These are phyloP conservation scores for Tricholaema leucomelas DNA, from an alignment of 2,113 vertebrate species.

Conservation along the genomic window DNA sequence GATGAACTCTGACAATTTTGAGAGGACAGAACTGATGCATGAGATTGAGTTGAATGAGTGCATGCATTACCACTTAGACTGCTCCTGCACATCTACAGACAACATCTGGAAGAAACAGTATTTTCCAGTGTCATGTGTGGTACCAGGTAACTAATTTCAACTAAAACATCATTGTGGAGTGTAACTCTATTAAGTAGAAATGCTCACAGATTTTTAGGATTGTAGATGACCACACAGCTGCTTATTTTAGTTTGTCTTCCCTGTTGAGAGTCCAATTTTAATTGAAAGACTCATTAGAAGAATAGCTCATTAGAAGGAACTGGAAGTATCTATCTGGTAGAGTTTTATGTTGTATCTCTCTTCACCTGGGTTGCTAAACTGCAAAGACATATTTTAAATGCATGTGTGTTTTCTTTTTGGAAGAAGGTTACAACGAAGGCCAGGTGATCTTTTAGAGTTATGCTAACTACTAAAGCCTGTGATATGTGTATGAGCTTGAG, in stretches of 20 bases:
- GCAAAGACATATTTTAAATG: not conserved
- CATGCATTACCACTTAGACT: not conserved
- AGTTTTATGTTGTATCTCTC: not conserved
- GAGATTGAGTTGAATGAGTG: conserved; percentile 28
- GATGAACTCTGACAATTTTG: conserved; percentile 39
- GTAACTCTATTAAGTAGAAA: not conserved
- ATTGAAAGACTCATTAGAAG: not conserved
- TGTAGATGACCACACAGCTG: not conserved
- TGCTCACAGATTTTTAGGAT: not conserved
- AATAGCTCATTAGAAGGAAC: not conserved
- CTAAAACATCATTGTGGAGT: not conserved
- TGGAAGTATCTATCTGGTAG: not conserved
- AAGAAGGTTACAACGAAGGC: not conserved
- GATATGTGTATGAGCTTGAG: not conserved
- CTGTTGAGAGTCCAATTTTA: not conserved
- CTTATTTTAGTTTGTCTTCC: not conserved
- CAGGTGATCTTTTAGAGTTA: not conserved
- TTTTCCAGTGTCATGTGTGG: not conserved
- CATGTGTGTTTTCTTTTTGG: not conserved
- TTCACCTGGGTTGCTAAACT: not conserved
- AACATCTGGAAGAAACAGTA: not conserved
- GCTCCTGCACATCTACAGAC: not conserved
- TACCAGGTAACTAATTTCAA: not conserved
- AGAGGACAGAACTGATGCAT: not conserved
- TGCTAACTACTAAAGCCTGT: not conserved